phyloP scores from a whole-genome alignment of 2,113 vertebrate species.

The Mystacornis crossleyi region DNA sequence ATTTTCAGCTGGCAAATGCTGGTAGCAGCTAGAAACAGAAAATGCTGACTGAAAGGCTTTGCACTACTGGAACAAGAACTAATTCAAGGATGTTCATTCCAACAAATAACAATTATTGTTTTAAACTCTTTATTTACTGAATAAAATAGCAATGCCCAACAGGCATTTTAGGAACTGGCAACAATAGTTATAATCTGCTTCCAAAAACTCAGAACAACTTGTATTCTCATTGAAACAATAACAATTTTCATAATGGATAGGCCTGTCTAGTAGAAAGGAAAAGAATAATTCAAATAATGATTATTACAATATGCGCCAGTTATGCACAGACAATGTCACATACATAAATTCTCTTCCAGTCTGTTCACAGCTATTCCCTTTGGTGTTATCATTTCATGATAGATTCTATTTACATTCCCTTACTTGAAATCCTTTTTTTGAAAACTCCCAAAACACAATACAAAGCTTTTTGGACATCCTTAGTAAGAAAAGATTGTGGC shows the following conservation, averaged over 20 bases:
- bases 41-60: background rate
- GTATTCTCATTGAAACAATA: constrained; percentile 66
- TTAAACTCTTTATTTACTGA: constrained; percentile 45
- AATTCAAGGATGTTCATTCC: background rate
- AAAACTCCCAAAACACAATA: background rate
- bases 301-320: constrained; percentile 16
- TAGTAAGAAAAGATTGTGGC: background rate
- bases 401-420: constrained; percentile 31
- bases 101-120: constrained; percentile 47
- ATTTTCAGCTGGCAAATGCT: background rate
- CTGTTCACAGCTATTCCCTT: constrained; percentile 23
- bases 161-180: constrained; percentile 35
- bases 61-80: background rate
- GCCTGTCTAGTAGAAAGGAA: constrained; percentile 43
- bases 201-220: constrained; percentile 46
- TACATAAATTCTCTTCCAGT: constrained; percentile 10
- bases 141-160: constrained; percentile 42
- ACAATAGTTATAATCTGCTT: constrained; percentile 45
- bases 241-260: constrained; percentile 57
- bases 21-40: background rate
- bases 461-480: background rate
- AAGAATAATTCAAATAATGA: constrained; percentile 40
- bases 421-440: background rate
- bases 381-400: background rate
- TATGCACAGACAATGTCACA: background rate